Evolutionary conservation across 2,888 invertebrate genomes (phyloP).

Genomic region (Elysia crispata): DNA sequence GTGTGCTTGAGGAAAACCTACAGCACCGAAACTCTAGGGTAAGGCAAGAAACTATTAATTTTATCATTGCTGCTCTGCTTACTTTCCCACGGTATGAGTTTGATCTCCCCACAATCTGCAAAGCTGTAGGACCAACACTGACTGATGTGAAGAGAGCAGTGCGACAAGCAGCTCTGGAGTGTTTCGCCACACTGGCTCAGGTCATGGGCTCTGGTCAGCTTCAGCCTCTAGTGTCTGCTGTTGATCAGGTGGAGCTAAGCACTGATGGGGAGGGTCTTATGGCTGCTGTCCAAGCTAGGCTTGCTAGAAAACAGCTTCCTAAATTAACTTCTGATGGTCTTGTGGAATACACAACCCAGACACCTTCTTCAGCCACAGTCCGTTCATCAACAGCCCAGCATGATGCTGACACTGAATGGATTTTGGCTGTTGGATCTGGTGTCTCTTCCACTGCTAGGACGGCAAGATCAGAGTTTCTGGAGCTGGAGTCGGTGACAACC

Average conservation of each 20-base stretch:
- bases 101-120: conserved; percentile 79
- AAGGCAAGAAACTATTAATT: conserved; percentile 86
- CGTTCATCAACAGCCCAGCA: conserved; percentile 61
- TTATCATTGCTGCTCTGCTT: conserved; percentile 86
- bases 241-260: conserved; percentile 77
- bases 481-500: conserved; percentile 68
- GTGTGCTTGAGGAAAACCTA: conserved; percentile 79
- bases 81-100: conserved; percentile 88
- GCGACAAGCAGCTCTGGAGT: conserved; percentile 87
- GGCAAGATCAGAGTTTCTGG: conserved; percentile 64
- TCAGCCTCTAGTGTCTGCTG: conserved; percentile 81
- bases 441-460: conserved; percentile 68
- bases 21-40: conserved; percentile 80
- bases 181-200: conserved; percentile 87
- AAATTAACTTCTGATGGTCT: conserved; percentile 84
- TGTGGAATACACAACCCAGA: conserved; percentile 86
- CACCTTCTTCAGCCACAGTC: conserved; percentile 79
- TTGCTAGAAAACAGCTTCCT: conserved; percentile 87
- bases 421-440: conserved; percentile 79
- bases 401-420: conserved; percentile 87
- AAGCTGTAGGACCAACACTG: conserved; percentile 78
- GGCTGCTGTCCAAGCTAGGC: conserved; percentile 85
- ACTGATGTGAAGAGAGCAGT: conserved; percentile 85
- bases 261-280: conserved; percentile 78
- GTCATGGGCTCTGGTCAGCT: conserved; percentile 81